Evolutionary conservation across 2,888 invertebrate genomes (phyloP).

Genomic region (Drosophila borealis): DNA sequence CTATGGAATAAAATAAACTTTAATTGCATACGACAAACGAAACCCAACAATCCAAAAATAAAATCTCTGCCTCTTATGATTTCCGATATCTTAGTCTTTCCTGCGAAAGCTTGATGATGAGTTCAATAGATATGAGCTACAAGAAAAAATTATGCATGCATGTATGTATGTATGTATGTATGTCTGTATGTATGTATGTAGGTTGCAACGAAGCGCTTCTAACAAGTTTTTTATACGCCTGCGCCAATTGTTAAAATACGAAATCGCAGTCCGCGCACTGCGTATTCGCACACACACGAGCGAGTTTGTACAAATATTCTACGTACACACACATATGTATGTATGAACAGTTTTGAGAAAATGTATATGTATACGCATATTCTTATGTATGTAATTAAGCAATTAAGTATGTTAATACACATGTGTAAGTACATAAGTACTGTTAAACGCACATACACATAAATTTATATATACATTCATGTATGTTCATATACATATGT

Average conservation of each 20-base stretch:
- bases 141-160: too few relatives aligned
- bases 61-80: too few relatives aligned
- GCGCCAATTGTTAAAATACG: constrained; percentile 8
- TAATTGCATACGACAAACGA: too few relatives aligned
- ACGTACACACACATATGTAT: background rate
- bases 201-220: background rate
- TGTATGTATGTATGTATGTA: background rate
- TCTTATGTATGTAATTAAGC: constrained; percentile 2
- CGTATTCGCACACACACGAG: background rate
- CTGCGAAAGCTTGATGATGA: too few relatives aligned
- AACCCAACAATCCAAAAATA: too few relatives aligned
- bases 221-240: constrained; percentile 20
- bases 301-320: background rate
- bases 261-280: constrained; percentile 9
- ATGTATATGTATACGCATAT: background rate
- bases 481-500: background rate
- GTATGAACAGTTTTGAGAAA: too few relatives aligned
- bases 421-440: background rate
- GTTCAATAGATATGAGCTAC: too few relatives aligned
- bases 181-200: background rate
- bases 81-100: too few relatives aligned
- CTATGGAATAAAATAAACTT: too few relatives aligned
- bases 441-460: background rate
- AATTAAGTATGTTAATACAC: background rate
- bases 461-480: background rate